Percentiles rank a stretch among this genome's conserved stretches.
These are phyloP conservation scores for Grammomys surdaster DNA, from an alignment of 2,113 vertebrate genomes.

Conservation along the genomic window DNA sequence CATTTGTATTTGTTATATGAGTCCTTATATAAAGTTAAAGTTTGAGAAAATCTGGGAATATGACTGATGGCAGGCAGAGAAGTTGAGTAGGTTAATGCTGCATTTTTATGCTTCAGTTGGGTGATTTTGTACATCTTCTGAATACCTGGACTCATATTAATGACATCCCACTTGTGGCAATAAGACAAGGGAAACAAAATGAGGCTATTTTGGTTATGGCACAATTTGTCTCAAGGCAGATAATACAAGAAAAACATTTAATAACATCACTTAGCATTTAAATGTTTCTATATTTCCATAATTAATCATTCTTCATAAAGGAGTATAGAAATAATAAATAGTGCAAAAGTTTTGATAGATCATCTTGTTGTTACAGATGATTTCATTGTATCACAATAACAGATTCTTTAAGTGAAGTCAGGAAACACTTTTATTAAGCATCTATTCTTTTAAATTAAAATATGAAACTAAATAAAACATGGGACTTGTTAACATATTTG, in stretches of 20 bases:
- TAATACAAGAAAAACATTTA: slow-evolving; percentile 37
- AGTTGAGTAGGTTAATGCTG: slow-evolving; percentile 62
- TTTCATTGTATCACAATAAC: background rate
- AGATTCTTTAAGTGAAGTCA: background rate
- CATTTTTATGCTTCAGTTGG: slow-evolving; percentile 66
- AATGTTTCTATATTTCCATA: slow-evolving; percentile 72
- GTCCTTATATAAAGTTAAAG: background rate
- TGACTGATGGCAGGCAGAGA: background rate
- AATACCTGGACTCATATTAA: slow-evolving; percentile 60
- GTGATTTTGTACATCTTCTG: slow-evolving; percentile 57
- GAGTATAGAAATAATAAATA: slow-evolving; percentile 72
- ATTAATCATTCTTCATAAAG: slow-evolving; percentile 68
- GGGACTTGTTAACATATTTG: background rate
- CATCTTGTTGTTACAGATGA: slow-evolving; percentile 2
- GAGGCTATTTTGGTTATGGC: slow-evolving; percentile 46
- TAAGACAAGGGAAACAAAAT: slow-evolving; percentile 64
- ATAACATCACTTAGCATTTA: slow-evolving; percentile 62
- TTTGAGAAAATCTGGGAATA: background rate
- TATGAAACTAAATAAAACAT: background rate
- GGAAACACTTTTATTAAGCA: background rate
- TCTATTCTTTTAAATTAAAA: background rate
- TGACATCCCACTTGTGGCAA: slow-evolving; percentile 40
- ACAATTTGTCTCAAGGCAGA: slow-evolving; percentile 41
- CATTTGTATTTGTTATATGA: background rate
- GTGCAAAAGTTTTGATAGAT: slow-evolving; percentile 47